Evolutionary conservation across 2,888 invertebrate species (phyloP), one percentile per base, ranked within the genome.

Genomic region (Ophion slaviceki): DNA sequence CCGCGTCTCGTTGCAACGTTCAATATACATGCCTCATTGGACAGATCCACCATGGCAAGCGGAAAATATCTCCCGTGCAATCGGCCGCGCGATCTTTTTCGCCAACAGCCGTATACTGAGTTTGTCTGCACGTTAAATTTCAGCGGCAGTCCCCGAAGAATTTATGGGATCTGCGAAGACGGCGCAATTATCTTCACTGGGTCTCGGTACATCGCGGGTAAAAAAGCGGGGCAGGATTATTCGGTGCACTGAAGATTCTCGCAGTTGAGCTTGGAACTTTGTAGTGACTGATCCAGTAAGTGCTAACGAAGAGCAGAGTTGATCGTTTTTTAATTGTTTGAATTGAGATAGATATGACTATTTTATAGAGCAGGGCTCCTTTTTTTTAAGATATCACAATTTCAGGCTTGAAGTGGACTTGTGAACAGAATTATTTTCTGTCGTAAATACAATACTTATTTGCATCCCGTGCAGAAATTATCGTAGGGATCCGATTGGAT

Each of bases 81-180:
- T 86, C 86, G 64, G 36, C 57, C 68, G 57, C 57, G 57, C 71
- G 80, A 86, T 86, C 82, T 80, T 79, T 80, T 80, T 32, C 70
- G 3, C 45, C 36, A 57, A 77, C 24, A 61, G 57, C 28, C 17
- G 4, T 53, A 17, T 14, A 53, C 53, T 5, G 53, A 53, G 57
- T 17, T 14, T 45, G 28, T 36, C 20, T 53, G 45, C 45, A 75
- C 72, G 66, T 75, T 53, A 70, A 71, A 79, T 71, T 71, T 32
- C 66, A 80, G 70, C 74, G 32, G 45, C 72, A 36, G 36, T 17
- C 28, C 45, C 8, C 4, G 8, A 70, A 28, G 11, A 77, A 36
- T 57, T 61, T 24, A 24, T 70, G 59, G 57, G n/a, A 75, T 66
- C 8, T 32, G 66, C 17, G 66, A 40, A 47, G 47, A 59, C 66